phyloP scores from a whole-genome alignment of 2,888 invertebrate species.

The Melipona bicolor region DNA sequence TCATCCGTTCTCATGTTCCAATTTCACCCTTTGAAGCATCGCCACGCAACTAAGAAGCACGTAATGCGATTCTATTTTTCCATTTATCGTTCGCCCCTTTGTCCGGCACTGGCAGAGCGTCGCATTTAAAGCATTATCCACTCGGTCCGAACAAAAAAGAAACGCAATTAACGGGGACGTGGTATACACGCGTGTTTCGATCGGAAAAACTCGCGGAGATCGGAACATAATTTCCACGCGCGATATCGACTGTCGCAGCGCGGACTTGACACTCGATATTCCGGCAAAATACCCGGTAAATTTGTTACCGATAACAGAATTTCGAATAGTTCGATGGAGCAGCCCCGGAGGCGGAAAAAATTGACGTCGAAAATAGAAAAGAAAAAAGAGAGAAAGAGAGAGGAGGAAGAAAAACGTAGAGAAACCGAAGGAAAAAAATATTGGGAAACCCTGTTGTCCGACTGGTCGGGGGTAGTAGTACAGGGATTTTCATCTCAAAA shows the following conservation, averaged over 20 bases:
- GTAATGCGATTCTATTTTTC: conserved; percentile 23
- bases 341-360: neutral
- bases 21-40: conserved; percentile 35
- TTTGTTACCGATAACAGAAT: conserved; percentile 35
- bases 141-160: neutral
- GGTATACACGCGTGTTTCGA: neutral
- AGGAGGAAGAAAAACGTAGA: neutral
- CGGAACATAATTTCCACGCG: conserved; percentile 24
- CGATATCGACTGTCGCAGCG: conserved; percentile 7
- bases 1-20: conserved; percentile 10
- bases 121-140: conserved; percentile 26
- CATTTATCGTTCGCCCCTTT: conserved; percentile 16
- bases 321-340: conserved; percentile 6
- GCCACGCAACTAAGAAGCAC: conserved; percentile 21
- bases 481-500: conserved; percentile 23
- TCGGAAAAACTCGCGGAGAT: conserved; percentile 7
- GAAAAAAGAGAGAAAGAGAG: neutral
- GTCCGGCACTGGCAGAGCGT: neutral
- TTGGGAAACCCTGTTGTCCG: conserved; percentile 5
- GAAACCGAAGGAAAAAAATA: neutral
- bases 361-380: neutral
- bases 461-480: no score
- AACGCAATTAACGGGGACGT: conserved; percentile 18
- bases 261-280: conserved; percentile 36
- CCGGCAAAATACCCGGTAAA: conserved; percentile 20